Percentiles rank a stretch among this genome's conserved stretches.
phyloP scores from a whole-genome alignment of 2,797 vertebrate genomes.

The Rhabdophis nuchalis region DNA sequence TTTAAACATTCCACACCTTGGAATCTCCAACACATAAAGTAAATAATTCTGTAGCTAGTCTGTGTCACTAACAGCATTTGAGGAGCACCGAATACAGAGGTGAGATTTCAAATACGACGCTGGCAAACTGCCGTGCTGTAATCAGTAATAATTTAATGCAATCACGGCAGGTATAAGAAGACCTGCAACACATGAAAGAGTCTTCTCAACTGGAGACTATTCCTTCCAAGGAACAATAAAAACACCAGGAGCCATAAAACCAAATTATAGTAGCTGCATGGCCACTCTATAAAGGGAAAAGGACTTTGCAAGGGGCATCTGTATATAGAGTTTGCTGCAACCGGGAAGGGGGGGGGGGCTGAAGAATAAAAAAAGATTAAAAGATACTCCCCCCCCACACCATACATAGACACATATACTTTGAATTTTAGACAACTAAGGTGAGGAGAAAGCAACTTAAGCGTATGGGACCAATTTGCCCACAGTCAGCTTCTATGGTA shows the following conservation, averaged over 20 bases:
- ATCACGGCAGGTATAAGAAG: neutral
- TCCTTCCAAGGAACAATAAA: neutral
- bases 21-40: neutral
- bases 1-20: neutral
- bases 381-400: neutral
- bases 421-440: neutral
- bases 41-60: fast-evolving
- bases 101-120: neutral
- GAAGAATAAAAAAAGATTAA: neutral
- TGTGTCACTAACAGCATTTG: neutral
- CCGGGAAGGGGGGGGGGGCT: no score
- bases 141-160: neutral
- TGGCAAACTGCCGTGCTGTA: fast-evolving
- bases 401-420: neutral
- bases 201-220: fast-evolving
- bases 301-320: neutral
- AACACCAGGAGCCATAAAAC: fast-evolving
- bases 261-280: fast-evolving
- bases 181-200: neutral
- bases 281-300: fast-evolving
- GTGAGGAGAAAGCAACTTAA: neutral
- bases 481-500: neutral
- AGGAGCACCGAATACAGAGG: neutral
- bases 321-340: neutral
- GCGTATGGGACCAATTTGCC: neutral